Percentiles rank a stretch among this genome's conserved stretches.
Conservation (phyloP, 2,113 vertebrate genomes). For the Pseudopodoces humilis region DNA sequence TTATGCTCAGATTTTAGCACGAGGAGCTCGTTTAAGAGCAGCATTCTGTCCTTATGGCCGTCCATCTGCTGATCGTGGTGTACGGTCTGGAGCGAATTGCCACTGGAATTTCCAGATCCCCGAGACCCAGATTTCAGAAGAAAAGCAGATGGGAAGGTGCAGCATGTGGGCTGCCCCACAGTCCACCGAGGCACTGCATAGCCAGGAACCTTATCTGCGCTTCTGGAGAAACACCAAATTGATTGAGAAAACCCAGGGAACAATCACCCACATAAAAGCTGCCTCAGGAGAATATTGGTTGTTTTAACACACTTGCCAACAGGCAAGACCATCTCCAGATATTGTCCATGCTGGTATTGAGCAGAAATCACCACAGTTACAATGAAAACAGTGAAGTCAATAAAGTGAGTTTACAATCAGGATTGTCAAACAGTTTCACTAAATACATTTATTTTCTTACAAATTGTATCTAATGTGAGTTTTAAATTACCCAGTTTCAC, state of each 20-base stretch:
- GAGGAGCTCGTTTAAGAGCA: background rate
- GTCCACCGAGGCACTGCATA: rapidly evolving
- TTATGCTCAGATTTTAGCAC: background rate
- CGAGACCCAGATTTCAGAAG: rapidly evolving
- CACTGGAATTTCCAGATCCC: rapidly evolving
- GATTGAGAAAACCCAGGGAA: background rate
- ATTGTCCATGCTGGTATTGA: background rate
- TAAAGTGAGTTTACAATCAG: background rate
- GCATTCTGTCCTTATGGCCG: background rate
- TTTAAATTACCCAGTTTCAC: background rate
- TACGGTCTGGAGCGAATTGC: rapidly evolving
- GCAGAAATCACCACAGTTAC: background rate
- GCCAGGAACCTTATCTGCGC: background rate
- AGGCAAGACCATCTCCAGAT: background rate
- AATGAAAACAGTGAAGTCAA: background rate
- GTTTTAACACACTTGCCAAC: background rate
- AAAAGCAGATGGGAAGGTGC: background rate
- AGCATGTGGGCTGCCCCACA: background rate
- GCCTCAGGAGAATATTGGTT: background rate
- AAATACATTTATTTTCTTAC: background rate
- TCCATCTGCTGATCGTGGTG: rapidly evolving
- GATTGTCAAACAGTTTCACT: background rate
- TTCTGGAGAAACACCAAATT: background rate
- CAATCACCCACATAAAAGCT: background rate
- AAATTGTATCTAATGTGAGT: background rate